Evolutionary conservation across 2,113 vertebrate genomes (phyloP).

Genomic region (Upupa epops): DNA sequence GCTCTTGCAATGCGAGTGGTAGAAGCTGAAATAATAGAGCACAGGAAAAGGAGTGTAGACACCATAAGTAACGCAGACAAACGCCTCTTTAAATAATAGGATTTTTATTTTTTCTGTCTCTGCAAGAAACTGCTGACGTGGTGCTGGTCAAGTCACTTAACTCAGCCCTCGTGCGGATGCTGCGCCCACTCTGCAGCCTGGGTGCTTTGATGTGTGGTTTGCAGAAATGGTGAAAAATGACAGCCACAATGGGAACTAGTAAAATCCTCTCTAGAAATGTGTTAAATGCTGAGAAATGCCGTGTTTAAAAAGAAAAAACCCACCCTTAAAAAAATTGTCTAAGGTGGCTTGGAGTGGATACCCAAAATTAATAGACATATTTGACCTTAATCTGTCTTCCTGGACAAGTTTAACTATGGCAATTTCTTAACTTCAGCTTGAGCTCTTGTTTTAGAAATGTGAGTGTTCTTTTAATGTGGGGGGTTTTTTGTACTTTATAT

Average conservation of each 20-base stretch:
- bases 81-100: accelerated
- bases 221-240: not conserved
- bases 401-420: conserved; percentile 65
- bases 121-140: not conserved
- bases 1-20: not conserved
- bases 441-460: conserved; percentile 30
- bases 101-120: not conserved
- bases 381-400: conserved; percentile 66
- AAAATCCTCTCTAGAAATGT: accelerated
- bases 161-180: not conserved
- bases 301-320: not conserved
- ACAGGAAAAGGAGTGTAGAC: not conserved
- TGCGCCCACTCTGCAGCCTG: accelerated
- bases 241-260: not conserved
- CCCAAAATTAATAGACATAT: conserved; percentile 54
- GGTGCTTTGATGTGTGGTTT: not conserved
- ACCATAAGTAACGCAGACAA: not conserved
- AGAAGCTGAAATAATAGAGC: not conserved
- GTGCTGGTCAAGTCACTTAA: not conserved
- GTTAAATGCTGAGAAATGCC: not conserved
- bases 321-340: not conserved
- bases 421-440: conserved; percentile 31
- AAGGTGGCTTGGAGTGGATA: conserved; percentile 7
- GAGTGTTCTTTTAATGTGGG: not conserved
- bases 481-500: not conserved